Evolutionary conservation across 1,140 invertebrate genomes (phyloP), one percentile per base, ranked within the genome.

Genomic region (Drosophila nigrodunni): DNA sequence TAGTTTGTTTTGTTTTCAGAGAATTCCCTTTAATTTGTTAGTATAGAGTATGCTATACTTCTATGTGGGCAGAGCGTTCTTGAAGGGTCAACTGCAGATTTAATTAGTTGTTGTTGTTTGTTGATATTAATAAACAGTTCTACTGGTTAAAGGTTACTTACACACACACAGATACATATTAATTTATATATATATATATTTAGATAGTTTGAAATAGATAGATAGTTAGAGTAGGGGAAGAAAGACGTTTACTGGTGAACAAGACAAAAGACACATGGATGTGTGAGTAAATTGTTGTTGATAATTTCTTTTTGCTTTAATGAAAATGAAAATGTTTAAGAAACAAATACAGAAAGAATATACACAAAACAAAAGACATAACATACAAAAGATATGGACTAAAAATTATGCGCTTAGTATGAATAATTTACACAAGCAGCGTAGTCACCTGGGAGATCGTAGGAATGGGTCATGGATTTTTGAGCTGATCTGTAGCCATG

Each of bases 251-350:
- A 78, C 79, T 86, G 82, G 85, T 92, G 83, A 90, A 85, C 87
- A 92, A 92, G 90, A 92, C 90, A 92, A 92, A 91, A 92, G 90
- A 92, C 90, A 92, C 90, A 92, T 92, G 90, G 91, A 88, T 83
- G 80, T 92, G 90, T 91, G 90, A 92, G 87, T 91, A 92, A 91
- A 90, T 89, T 80, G 79, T 82, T 83, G 73, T 73, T 62, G 65
- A 64, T 39, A 57, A 65, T 47, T 7, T 73, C 72, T 72, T 70
- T 30, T 77, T 69, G 58, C 46, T 58, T 74, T 55, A 64, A 74
- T 68, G 67, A 52, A 89, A 89, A 90, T 74, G 64, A 90, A 80
- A 90, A 85, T 83, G 71, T 49, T 62, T 46, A 77, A 67, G 60
- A 60, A 80, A 80, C 13, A 8, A 8, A 60, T 1, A 70, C 69